These are phyloP conservation scores for Carollia perspicillata DNA, from an alignment of 2,113 vertebrate species.

Conservation along the genomic window DNA sequence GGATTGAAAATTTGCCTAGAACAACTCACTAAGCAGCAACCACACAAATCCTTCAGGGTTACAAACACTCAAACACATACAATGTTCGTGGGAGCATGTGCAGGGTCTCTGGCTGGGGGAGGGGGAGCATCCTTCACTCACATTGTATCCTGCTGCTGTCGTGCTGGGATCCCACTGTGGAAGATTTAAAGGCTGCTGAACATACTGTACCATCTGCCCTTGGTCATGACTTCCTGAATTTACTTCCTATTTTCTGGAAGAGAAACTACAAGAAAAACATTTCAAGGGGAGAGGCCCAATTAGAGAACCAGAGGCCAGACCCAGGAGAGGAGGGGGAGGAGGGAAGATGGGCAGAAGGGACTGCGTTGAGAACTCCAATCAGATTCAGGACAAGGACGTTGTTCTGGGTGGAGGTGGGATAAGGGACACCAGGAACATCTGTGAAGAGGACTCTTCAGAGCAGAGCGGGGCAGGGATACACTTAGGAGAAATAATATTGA, in stretches of 20 bases:
- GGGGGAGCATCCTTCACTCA: no score
- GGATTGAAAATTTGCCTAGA: background rate
- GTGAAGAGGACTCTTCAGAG: background rate
- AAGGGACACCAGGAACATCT: background rate
- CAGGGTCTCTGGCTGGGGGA: background rate
- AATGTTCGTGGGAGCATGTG: background rate
- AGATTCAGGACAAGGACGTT: background rate
- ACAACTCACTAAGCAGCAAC: background rate
- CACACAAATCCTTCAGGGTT: background rate
- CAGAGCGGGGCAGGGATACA: background rate
- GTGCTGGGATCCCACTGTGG: background rate
- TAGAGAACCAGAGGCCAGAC: background rate
- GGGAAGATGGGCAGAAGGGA: background rate
- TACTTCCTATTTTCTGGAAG: conserved; percentile 47
- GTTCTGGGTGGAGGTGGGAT: background rate
- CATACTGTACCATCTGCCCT: background rate
- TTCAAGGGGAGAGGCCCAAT: background rate
- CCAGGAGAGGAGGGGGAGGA: background rate
- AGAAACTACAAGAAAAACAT: conserved; percentile 14
- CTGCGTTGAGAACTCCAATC: background rate
- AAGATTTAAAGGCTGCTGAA: background rate
- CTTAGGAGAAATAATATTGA: background rate
- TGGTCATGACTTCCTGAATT: conserved; percentile 26
- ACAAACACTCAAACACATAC: background rate
- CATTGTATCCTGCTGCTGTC: background rate